Base-by-base conservation (phyloP, 2,888 invertebrate species). In the Amphiduros pacificus region DNA sequence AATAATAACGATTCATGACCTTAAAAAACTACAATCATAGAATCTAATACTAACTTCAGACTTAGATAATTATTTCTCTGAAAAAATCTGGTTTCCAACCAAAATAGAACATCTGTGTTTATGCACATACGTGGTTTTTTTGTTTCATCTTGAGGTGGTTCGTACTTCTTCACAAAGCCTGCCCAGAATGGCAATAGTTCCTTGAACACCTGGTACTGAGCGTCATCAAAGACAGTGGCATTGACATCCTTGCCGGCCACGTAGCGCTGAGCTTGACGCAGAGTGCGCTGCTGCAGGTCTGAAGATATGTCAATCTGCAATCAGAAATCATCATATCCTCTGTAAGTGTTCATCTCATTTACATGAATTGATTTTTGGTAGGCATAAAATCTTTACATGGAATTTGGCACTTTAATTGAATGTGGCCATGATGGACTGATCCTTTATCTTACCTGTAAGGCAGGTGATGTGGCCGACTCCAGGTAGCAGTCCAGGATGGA, bases 151-250 rank as follows among this genome's bases (percentile, higher is more conserved):
- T 70, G 73, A 5, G 77, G 74, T 17, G 70, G 68, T 50, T 71
- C 68, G 36, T 69, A 73, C 1, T 66, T 62, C 51, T 71, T 71
- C 61, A 71, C 71, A 67, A 80, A 81, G 24, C 80, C 80, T 2
- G 80, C 78, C 81, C 81, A 81, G 63, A 79, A 81, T 2, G 79
- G 79, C 44, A 81, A 64, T 22, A 81, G 67, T 44, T 80, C 79
- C 60, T 78, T 78, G 65, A 81, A 80, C 51, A 79, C 75, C 32
- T 62, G 55, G 27, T 74, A 72, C 68, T 79, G 79, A 1, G 80
- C 77, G 51, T 81, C 81, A 60, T 81, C 81, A 73, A 81, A 81
- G 31, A 81, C 64, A 28, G 71, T 71, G 2, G 76, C 61, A 48
- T 65, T 69, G 17, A 74, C 68, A 17, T 81, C 80, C 59, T 80